Evolutionary conservation across 2,888 invertebrate genomes (phyloP).

Genomic region (Polyploca ridens): DNA sequence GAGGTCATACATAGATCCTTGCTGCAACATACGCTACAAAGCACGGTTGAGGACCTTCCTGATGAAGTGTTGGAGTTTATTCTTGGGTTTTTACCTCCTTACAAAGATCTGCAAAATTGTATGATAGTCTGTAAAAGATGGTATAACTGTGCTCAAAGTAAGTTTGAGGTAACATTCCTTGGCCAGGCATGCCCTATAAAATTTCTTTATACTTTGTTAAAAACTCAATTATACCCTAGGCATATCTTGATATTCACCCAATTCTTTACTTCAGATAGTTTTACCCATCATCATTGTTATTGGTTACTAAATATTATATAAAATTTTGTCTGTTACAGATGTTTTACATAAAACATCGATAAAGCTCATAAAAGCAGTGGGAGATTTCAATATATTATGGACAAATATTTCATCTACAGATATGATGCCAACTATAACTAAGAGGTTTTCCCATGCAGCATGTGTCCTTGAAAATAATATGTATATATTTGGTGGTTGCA

Average conservation of each 20-base stretch:
- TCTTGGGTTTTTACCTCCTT: conserved; percentile 94
- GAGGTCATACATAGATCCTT: conserved; percentile 65
- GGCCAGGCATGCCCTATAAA: no score
- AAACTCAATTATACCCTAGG: not conserved
- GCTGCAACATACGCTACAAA: conserved; percentile 60
- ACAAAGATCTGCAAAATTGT: conserved; percentile 94
- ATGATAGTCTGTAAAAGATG: conserved; percentile 94
- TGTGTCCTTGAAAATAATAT: conserved; percentile 93
- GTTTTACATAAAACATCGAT: conserved; percentile 90
- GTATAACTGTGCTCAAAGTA: conserved; percentile 93
- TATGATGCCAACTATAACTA: conserved; percentile 91
- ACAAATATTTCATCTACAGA: conserved; percentile 85
- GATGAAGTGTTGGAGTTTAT: conserved; percentile 98
- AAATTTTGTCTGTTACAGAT: conserved; percentile 82
- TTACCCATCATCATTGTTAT: no score
- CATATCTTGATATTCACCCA: not conserved
- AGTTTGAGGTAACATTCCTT: conserved; percentile 56
- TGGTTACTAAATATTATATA: not conserved
- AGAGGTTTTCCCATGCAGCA: conserved; percentile 96
- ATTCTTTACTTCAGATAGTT: not conserved
- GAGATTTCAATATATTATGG: conserved; percentile 91
- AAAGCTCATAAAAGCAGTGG: conserved; percentile 90
- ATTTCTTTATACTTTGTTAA: not conserved
- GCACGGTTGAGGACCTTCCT: conserved; percentile 89
- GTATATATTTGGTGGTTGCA: conserved; percentile 98